These are phyloP conservation scores for Carollia perspicillata DNA, from an alignment of 2,113 vertebrate genomes.

Conservation along the genomic window DNA sequence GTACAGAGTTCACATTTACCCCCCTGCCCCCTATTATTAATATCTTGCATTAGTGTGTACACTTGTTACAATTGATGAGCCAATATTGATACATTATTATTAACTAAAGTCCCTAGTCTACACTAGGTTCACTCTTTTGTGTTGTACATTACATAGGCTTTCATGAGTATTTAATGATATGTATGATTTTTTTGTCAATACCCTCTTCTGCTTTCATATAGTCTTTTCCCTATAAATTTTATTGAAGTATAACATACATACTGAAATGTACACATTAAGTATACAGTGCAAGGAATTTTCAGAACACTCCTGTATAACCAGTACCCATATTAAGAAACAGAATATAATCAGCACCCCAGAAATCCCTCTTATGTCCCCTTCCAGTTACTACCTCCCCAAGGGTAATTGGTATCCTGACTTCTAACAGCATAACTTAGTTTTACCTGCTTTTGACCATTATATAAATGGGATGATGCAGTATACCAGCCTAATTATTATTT, in stretches of 20 bases:
- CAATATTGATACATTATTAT: background rate
- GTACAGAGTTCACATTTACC: background rate
- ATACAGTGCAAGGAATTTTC: constrained; percentile 11
- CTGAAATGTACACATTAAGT: constrained; percentile 6
- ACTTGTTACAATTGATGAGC: background rate
- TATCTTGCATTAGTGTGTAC: background rate
- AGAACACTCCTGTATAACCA: background rate
- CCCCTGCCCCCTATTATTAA: background rate
- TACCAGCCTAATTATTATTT: background rate
- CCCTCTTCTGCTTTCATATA: constrained; percentile 25
- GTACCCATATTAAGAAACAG: background rate
- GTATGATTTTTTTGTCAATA: constrained; percentile 16
- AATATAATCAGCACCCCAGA: background rate
- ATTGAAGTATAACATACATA: constrained; percentile 28
- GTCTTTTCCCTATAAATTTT: background rate
- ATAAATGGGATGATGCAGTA: background rate
- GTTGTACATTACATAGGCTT: background rate
- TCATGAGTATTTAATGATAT: background rate
- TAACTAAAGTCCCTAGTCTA: background rate
- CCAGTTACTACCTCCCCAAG: background rate
- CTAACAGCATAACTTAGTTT: constrained; percentile 1
- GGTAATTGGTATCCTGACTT: constrained; percentile 9
- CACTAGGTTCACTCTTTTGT: background rate
- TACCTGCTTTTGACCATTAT: constrained; percentile 27
- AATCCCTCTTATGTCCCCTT: background rate